Conservation (phyloP, 2,113 vertebrate genomes). For the Pterocles gutturalis region DNA sequence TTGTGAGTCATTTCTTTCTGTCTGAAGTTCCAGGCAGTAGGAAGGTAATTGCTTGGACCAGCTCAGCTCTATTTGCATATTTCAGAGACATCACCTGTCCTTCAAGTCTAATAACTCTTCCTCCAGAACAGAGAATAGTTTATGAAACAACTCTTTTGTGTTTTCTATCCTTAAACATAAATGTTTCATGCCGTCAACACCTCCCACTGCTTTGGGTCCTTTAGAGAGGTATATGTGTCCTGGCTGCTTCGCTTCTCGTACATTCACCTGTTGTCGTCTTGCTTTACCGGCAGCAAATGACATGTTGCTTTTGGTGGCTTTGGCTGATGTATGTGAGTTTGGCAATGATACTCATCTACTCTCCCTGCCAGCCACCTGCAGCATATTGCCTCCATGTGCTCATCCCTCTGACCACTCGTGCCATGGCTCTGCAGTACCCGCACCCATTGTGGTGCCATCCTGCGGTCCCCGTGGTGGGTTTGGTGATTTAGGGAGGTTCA, state of each 20-base stretch:
- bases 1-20: conserved; percentile 64
- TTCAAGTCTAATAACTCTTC: conserved; percentile 62
- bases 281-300: neutral
- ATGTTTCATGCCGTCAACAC: neutral
- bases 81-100: conserved; percentile 73
- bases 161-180: conserved; percentile 15
- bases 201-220: neutral
- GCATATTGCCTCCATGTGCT: rapidly evolving
- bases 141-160: conserved; percentile 29
- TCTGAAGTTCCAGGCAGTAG: conserved; percentile 59
- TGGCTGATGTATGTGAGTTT: neutral
- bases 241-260: rapidly evolving
- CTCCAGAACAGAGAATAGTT: conserved; percentile 35
- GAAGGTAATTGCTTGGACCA: conserved; percentile 67
- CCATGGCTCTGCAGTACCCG: rapidly evolving
- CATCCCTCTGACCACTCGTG: rapidly evolving
- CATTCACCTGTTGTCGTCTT: neutral
- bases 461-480: neutral
- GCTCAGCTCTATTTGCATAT: conserved; percentile 63
- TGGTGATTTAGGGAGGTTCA: neutral
- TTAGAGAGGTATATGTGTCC: neutral
- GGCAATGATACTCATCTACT: neutral
- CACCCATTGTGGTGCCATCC: neutral
- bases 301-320: neutral
- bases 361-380: neutral